Evolutionary conservation across 2,113 vertebrate genomes (phyloP).

Genomic region (Tragelaphus buxtoni): DNA sequence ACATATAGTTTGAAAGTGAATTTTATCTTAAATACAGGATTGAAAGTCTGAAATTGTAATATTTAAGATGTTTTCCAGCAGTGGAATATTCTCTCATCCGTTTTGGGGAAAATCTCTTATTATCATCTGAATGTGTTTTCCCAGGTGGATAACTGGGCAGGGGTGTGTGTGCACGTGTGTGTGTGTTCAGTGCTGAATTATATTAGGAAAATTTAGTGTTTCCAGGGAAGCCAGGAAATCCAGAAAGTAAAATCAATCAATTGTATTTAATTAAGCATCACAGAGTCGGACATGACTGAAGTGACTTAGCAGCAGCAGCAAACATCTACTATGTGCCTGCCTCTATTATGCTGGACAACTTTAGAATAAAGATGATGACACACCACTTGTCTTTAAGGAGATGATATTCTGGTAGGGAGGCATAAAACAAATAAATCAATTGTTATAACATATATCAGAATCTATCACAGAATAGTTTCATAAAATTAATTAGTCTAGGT

Average conservation of each 20-base stretch:
- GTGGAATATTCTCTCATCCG: background rate
- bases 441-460: background rate
- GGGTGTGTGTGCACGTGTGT: accelerated
- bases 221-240: background rate
- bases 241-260: background rate
- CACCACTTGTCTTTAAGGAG: background rate
- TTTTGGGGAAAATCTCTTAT: background rate
- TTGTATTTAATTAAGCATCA: background rate
- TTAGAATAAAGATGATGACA: background rate
- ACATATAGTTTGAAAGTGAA: slow-evolving; percentile 48
- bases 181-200: background rate
- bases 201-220: background rate
- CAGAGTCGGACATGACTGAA: no score
- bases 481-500: background rate
- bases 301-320: no score
- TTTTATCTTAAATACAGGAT: slow-evolving; percentile 5
- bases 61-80: slow-evolving; percentile 48
- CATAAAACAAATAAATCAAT: background rate
- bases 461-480: background rate
- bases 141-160: accelerated
- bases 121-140: background rate
- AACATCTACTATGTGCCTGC: background rate
- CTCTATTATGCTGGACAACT: background rate
- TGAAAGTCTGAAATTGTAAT: slow-evolving; percentile 18
- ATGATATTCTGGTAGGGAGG: background rate